Conservation (phyloP, 1,140 invertebrate genomes). For the Dendroctonus valens region DNA sequence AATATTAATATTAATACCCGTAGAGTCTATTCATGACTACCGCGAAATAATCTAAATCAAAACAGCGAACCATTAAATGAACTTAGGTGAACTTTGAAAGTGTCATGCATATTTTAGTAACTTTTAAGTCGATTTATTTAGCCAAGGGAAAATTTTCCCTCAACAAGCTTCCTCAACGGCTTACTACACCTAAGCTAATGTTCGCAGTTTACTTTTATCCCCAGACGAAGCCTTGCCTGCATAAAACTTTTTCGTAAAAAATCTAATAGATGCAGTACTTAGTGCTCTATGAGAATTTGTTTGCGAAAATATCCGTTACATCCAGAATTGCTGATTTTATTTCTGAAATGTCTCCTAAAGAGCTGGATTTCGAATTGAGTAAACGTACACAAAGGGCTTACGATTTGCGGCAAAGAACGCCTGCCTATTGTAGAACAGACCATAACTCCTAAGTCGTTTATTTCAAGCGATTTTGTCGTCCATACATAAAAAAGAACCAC, state of each 20-base stretch:
- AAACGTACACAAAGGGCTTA: background rate
- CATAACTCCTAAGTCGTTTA: too few species aligned
- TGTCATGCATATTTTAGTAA: conserved; percentile 12
- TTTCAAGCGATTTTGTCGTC: too few species aligned
- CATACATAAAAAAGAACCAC: too few species aligned
- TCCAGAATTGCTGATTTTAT: too few species aligned
- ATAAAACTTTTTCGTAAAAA: background rate
- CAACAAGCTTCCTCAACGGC: background rate
- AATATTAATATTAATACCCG: too few species aligned
- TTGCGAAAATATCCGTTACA: too few species aligned
- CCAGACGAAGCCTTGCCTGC: background rate
- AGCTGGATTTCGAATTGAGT: conserved; percentile 1
- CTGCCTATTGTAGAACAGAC: background rate
- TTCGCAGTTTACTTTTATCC: background rate
- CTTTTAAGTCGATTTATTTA: conserved; percentile 15
- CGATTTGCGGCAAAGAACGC: background rate
- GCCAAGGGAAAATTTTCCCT: background rate
- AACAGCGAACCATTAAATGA: background rate
- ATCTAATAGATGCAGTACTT: too few species aligned
- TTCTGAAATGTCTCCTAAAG: too few species aligned
- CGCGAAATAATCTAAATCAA: too few species aligned
- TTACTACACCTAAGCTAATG: conserved; percentile 1
- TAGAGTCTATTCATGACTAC: too few species aligned
- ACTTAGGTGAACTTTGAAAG: conserved; percentile 5
- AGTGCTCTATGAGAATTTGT: too few species aligned